Percentiles rank a stretch among this genome's conserved stretches.
These are phyloP conservation scores for Monodelphis domestica DNA, from an alignment of 2,797 vertebrate species.

Conservation along the genomic window DNA sequence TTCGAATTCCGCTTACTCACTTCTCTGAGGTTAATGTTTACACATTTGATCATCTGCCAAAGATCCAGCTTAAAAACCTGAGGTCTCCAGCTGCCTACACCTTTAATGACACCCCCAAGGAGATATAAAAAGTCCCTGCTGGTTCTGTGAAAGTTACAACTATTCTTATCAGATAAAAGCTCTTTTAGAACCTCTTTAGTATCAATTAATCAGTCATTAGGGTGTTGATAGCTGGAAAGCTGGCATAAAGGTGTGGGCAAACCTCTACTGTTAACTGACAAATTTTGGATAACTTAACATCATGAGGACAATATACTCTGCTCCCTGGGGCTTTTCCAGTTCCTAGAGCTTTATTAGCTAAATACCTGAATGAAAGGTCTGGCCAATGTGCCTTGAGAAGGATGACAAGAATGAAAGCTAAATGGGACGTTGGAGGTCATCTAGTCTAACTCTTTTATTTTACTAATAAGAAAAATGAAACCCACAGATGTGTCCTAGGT, in stretches of 20 bases:
- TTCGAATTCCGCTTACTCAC: not conserved
- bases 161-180: constrained; percentile 27
- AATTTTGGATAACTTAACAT: not conserved
- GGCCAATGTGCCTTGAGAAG: not conserved
- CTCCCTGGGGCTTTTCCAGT: not conserved
- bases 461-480: not conserved
- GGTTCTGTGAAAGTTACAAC: not conserved
- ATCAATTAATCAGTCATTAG: constrained; percentile 42
- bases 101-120: not conserved
- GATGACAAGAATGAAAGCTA: not conserved
- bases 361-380: not conserved
- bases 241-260: not conserved
- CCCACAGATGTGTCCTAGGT: not conserved
- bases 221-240: not conserved
- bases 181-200: constrained; percentile 39
- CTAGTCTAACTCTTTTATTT: not conserved
- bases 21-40: not conserved
- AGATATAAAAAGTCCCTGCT: not conserved
- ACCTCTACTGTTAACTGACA: not conserved
- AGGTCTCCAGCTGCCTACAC: not conserved
- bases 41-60: constrained; percentile 17
- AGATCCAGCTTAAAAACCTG: not conserved
- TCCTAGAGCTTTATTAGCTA: not conserved
- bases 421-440: not conserved
- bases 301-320: not conserved